Percentiles rank a stretch among this genome's conserved stretches.
phyloP scores from a whole-genome alignment of 1,140 invertebrate species.

The Drosophila parabipectinata region DNA sequence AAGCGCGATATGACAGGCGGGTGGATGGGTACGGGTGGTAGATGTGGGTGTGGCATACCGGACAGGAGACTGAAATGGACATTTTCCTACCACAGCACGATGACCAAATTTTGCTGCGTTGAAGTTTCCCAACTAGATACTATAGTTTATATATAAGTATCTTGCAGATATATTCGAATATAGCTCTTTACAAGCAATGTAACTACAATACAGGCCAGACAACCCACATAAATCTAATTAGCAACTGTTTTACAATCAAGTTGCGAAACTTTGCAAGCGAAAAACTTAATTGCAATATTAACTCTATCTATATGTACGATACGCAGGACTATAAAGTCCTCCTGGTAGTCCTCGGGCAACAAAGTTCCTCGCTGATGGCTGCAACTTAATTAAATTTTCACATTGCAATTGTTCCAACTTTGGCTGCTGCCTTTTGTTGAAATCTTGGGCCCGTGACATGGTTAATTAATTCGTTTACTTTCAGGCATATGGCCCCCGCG shows the following conservation, averaged over 20 bases:
- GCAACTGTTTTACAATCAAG: constrained; percentile 58
- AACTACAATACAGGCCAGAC: constrained; percentile 14
- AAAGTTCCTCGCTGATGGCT: constrained; percentile 32
- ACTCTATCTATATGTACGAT: constrained; percentile 33
- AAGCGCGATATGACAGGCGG: constrained; percentile 16
- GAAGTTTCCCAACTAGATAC: constrained; percentile 3
- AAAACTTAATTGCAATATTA: constrained; percentile 70
- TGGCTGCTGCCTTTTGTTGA: constrained; percentile 65
- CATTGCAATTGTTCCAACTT: constrained; percentile 67
- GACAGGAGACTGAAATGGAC: constrained; percentile 28
- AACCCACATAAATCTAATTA: constrained; percentile 55
- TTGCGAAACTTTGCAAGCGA: constrained; percentile 48
- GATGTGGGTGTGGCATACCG: constrained; percentile 19
- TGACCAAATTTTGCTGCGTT: constrained; percentile 34
- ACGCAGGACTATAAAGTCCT: constrained; percentile 8
- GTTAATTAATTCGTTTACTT: constrained; percentile 79
- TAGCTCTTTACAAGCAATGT: not conserved
- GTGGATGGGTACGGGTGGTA: not conserved
- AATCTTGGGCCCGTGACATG: constrained; percentile 72
- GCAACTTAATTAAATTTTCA: constrained; percentile 77
- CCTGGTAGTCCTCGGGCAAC: constrained; percentile 11
- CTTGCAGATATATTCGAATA: not conserved
- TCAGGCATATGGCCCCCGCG: constrained; percentile 34
- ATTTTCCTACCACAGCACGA: constrained; percentile 48
- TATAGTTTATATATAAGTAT: not conserved